Base-by-base conservation (phyloP, 2,888 invertebrate genomes). In the Muschampia plurimacula region DNA sequence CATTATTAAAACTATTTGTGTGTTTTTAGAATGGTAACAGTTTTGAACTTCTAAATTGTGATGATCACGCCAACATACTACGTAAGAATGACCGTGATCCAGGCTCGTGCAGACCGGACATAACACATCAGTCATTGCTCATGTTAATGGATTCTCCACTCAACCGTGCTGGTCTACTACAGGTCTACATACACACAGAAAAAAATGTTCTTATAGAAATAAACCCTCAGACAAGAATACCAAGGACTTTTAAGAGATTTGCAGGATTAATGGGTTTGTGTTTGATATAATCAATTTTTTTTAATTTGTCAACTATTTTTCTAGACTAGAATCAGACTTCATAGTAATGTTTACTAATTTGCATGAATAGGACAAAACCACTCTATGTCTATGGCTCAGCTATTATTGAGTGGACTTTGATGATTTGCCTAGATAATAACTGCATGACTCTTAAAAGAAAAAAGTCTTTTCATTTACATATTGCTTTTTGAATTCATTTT, bases 131-230 rank as follows among this genome's bases (percentile, higher is more conserved):
- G 89, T 99, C 99, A 86, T 95, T 99, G 15, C 94, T 99, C 0
- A 99, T 99, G 99, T 95, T 99, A 65, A 96, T 99, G 95, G 99
- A 99, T 88, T 99, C 99, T 75, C 99, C 99, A 0, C 91, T 99
- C 59, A 99, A 99, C 88, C 95, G 99, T 81, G 99, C 99, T 62
- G 99, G 99, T 0, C 94, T 99, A 22, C 92, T 99, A n/a, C 99
- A 99, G 95, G 98, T 99, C 2, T 99, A 98, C 83, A 95, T 99
- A 71, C 98, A 97, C 82, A 99, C 99, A 6, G 97, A 97, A 83
- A 97, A 97, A 83, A 98, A 98, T 95, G 98, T 98, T 55, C 95
- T 99, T 0, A 98, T 99, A 81, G 98, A 99, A 96, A 96, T 99
- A 44, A 99, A 99, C 89, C 99, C 99, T 55, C 99, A 99, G 89